Conservation (phyloP, 2,888 invertebrate genomes). For the Trichogramma dendrolimi region DNA sequence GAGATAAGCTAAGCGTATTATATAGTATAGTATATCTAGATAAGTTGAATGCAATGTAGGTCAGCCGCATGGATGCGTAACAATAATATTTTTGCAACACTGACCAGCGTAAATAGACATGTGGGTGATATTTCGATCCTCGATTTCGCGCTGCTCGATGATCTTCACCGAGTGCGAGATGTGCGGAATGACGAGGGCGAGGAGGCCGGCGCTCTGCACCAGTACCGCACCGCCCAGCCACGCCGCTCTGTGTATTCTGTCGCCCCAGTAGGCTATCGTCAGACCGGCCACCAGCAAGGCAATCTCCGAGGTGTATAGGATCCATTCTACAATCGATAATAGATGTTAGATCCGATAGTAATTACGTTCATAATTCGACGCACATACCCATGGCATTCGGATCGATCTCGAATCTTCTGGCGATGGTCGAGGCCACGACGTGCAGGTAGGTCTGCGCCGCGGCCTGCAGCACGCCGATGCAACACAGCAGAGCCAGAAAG, state of each 20-base stretch:
- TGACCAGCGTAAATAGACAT: slow-evolving; percentile 44
- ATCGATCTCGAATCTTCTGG: slow-evolving; percentile 44
- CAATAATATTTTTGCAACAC: slow-evolving; percentile 1
- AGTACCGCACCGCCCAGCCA: slow-evolving; percentile 60
- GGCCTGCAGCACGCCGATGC: slow-evolving; percentile 44
- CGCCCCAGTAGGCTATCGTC: slow-evolving; percentile 58
- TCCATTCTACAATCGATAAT: too few species aligned
- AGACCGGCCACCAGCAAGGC: slow-evolving; percentile 57
- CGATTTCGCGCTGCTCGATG: slow-evolving; percentile 33
- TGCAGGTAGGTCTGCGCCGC: slow-evolving; percentile 43
- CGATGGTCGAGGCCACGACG: slow-evolving; percentile 42
- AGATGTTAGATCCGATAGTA: too few species aligned
- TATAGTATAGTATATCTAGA: background rate
- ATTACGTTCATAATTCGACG: too few species aligned
- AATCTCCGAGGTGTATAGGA: slow-evolving; percentile 57
- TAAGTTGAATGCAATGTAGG: too few species aligned
- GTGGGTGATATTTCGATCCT: slow-evolving; percentile 36
- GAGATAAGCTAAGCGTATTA: slow-evolving; percentile 5
- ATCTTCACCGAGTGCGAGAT: slow-evolving; percentile 48
- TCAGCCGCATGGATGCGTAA: background rate
- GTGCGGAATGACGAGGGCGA: slow-evolving; percentile 57
- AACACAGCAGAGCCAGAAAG: slow-evolving; percentile 42
- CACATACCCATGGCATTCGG: slow-evolving; percentile 42
- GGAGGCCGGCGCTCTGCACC: slow-evolving; percentile 55
- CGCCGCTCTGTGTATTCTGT: slow-evolving; percentile 57